Evolutionary conservation across 2,113 vertebrate species (phyloP), one percentile per base, ranked within the genome.

Genomic region (Siniperca knerii): DNA sequence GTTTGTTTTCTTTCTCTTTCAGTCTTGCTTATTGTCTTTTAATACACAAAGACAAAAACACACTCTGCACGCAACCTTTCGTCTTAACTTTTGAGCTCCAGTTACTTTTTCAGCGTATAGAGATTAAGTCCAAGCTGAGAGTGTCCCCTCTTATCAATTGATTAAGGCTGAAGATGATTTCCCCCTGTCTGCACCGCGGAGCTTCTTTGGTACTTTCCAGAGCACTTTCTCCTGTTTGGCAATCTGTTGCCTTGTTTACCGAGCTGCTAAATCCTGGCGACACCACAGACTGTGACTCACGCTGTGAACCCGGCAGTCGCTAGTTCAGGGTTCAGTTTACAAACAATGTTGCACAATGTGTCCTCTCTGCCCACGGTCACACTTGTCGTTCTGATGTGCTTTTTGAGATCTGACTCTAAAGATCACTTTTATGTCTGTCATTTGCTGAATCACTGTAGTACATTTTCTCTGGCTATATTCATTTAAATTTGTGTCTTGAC

Each of bases 121-220:
- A 77, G 21, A 78, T 77, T 1, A 69, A 44, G 35, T 16, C 33
- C 10, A 4, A 42, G n/a, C 25, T 8, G 35, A 87, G 33, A 73
- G 54, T 33, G 78, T 78, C 46, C 25, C 29, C 18, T 25, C 72
- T 72, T 86, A 87, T 89, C 89, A 73, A 52, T 37, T 12, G 69
- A 74, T 75, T 82, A 60, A 79, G 71, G 71, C 40, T 29, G 33
- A 62, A 83, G 67, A 66, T 64, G 73, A 83, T 74, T 91, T 81
- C 6, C 15, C 52, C 69, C 25, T 4, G n/a, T 61, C 50, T 54
- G 42, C 4, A 25, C 60, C 8, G 77, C 42, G 12, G 54, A 86
- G 81, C 78, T 76, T 92, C 87, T 80, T 86, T 73, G 94, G 94
- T 94, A 93, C 93, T 95, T 96, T 95, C 95, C 92, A 87, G 79